Base-by-base conservation (phyloP, 2,113 vertebrate species). In the Calonectris borealis region DNA sequence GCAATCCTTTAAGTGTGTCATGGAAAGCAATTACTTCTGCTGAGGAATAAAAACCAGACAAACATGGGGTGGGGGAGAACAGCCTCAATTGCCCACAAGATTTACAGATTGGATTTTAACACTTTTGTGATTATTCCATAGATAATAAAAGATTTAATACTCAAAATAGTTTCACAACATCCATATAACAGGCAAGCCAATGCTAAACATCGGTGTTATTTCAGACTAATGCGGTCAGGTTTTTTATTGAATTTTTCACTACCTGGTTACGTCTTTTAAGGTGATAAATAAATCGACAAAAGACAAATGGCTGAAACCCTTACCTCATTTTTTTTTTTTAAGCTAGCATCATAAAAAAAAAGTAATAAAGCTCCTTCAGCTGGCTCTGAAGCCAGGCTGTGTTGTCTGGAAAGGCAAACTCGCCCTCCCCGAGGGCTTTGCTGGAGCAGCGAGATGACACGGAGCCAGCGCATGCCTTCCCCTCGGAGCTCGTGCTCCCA, bases 401-500 rank as follows among this genome's bases (percentile, higher is more conserved):
- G 10, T 5, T 54, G 38, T 13, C 34, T 49, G 25, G 32, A 62
- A 66, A 80, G 52, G 19, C 11, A 62, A 90, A 44, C 9, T 81
- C 13, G 0, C n/a, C 26, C 46, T 64, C 29, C 54, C 32, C 2
- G 1, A 54, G n/a, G 65, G 72, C n/a, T 71, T n/a, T 31, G 36
- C 78, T 55, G 1, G 0, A 57, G 48, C 64, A 40, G 34, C 4
- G 7, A 65, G 49, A 44, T 21, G 20, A 38, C 16, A 11, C 4
- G 0, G 38, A n/a, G 31, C 46, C 57, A 44, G 34, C 0, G 0
- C 31, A 32, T 0, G 2, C n/a, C 48, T 34, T 64, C 26, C 27
- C 42, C 16, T 15, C 2, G 2, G 46, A 72, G 60, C 17, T 31
- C 7, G 1, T 42, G 49, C n/a, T 66, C 52, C 48, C 13, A 11